Evolutionary conservation across 2,888 invertebrate species (phyloP).

Genomic region (Thera obeliscata): DNA sequence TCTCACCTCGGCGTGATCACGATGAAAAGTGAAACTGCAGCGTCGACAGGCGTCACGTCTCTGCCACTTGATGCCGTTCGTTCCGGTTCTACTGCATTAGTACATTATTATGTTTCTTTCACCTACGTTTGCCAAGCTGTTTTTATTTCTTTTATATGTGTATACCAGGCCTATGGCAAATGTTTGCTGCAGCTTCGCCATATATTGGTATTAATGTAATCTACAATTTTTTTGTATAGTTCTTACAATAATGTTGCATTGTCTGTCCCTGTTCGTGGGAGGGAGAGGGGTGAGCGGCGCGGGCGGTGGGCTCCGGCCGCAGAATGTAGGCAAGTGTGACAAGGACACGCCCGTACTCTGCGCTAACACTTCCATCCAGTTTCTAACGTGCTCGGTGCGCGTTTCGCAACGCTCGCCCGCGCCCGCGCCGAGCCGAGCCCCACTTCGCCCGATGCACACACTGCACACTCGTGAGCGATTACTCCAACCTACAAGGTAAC

Average conservation of each 20-base stretch:
- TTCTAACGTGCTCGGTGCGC: constrained; percentile 79
- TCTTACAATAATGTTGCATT: constrained; percentile 73
- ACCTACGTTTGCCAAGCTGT: constrained; percentile 28
- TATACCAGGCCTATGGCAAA: constrained; percentile 2
- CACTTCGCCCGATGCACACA: constrained; percentile 67
- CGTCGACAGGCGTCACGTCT: constrained; percentile 73
- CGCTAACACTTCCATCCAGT: constrained; percentile 83
- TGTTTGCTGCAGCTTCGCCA: constrained; percentile 24
- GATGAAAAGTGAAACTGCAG: constrained; percentile 82
- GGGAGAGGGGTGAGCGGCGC: constrained; percentile 60
- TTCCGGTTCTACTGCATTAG: constrained; percentile 71
- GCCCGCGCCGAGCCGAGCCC: constrained; percentile 53
- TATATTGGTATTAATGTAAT: constrained; percentile 49
- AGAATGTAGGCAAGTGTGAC: constrained; percentile 85
- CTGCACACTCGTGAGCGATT: constrained; percentile 61
- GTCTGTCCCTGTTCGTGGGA: constrained; percentile 71
- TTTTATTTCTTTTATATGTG: constrained; percentile 7
- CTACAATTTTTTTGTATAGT: constrained; percentile 65
- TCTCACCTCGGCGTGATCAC: constrained; percentile 73
- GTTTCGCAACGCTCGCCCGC: constrained; percentile 77
- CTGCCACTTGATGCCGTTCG: constrained; percentile 70
- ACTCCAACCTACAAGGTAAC: constrained; percentile 68
- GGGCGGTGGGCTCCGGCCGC: constrained; percentile 70
- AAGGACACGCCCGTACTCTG: constrained; percentile 83
- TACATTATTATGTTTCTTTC: constrained; percentile 51